Evolutionary conservation across 2,888 invertebrate species (phyloP), one percentile per base, ranked within the genome.

Genomic region (Epirrhoe tristata): DNA sequence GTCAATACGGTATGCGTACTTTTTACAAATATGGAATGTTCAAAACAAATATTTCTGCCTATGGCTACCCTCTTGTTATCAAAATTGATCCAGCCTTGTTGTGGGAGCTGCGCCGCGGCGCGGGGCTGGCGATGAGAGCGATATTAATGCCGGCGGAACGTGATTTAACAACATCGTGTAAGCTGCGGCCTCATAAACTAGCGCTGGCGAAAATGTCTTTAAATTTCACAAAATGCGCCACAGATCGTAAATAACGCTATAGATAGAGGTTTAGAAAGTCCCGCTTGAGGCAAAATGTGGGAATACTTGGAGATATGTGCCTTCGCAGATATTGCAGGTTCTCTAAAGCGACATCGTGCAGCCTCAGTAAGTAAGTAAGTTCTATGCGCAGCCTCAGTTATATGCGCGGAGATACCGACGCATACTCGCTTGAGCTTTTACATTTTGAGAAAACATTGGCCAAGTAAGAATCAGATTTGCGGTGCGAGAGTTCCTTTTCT

Each of bases 51-150:
- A 24, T 24, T 24, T 24, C 1, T 24, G 24, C 24, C 24, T 24
- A 1, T 24, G 24, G 24, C 24, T 24, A 24, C 24, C 3, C 24
- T 24, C 24, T 24, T 39, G 36, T 39, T 43, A 10, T 43, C 12
- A 12, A 43, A 12, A 12, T 43, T 43, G 39, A 56, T 56, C 43
- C 10, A 43, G 55, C 55, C 6, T 1, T 6, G 5, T 4, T 24
- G 6, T 24, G 6, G 6, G 3, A 10, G 16, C 54, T 56, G 56
- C 39, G 56, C 31, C 32, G 5, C 3, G 6, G 50, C 32, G 53
- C 34, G 61, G 54, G 63, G 43, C 39, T 51, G 17, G 57, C 60
- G 66, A 61, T 56, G 66, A 66, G 66, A 60, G 36, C 39, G 59
- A 52, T 65, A 60, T 66, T 61, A 66, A 60, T 65, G 60, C 34